Conservation (phyloP, 2,113 vertebrate species). For the Cnemophilus loriae region DNA sequence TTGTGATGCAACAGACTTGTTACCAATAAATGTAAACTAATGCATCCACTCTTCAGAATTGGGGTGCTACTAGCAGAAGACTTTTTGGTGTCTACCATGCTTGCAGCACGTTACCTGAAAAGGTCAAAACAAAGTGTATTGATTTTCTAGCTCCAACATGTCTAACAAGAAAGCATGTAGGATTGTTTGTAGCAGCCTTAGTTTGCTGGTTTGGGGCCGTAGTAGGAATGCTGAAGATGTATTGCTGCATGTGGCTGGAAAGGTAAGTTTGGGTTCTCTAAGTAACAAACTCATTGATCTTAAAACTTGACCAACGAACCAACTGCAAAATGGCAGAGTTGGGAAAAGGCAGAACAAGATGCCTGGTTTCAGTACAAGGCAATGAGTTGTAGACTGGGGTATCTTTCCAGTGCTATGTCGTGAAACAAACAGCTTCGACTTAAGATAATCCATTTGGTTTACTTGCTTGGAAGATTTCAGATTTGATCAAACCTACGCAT, state of each 20-base stretch:
- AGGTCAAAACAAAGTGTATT: neutral
- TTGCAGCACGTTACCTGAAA: neutral
- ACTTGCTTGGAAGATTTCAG: fast-evolving
- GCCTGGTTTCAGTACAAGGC: neutral
- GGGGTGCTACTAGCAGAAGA: neutral
- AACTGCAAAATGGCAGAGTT: neutral
- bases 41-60: fast-evolving
- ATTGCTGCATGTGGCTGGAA: neutral
- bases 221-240: neutral
- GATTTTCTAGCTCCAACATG: neutral
- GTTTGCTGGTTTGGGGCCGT: neutral
- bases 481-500: neutral
- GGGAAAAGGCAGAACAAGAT: neutral
- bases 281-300: neutral
- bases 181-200: neutral
- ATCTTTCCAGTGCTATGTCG: neutral
- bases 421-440: neutral
- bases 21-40: neutral
- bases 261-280: neutral
- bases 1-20: neutral
- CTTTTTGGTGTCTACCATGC: neutral
- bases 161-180: neutral
- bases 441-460: neutral
- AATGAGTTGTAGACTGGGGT: neutral
- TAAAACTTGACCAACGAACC: neutral